Evolutionary conservation across 2,797 vertebrate genomes (phyloP), one percentile per base, ranked within the genome.

Genomic region (Melanogrammus aeglefinus): DNA sequence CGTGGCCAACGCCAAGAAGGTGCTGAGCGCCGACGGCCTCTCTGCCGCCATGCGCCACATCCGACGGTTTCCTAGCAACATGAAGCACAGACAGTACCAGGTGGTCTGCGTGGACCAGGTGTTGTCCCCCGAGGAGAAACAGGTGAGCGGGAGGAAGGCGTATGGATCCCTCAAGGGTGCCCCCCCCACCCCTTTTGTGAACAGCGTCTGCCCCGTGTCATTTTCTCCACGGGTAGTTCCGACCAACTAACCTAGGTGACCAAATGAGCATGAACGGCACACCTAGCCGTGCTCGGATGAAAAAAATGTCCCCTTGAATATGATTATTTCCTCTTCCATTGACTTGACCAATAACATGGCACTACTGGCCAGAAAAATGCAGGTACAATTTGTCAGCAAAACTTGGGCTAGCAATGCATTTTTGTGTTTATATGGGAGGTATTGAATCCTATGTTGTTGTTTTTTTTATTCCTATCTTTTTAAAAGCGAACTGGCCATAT

Each of bases 51-150:
- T 97, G 75, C 95, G 86, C 77, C 86, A 89, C 0, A 82, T 99
- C 76, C 92, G 94, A 71, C 97, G 92, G 86, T 94, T 90, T 81
- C 80, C 93, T 16, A 77, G 93, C 75, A 92, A 90, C 88, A 91
- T 99, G 78, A 98, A 96, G 90, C 96, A 97, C 91, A 94, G 92
- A 77, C 97, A 99, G 41, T 99, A 98, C 91, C 97, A 99, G 86
- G 92, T 99, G 83, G 95, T 98, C 84, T 87, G 93, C 72, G 89
- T 94, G 82, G 94, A 95, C 84, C 96, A 95, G 0, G 51, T 93
- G 6, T 89, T 99, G 39, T 92, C 96, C 27, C 81, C 88, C 21
- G 95, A 96, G 78, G 96, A 98, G 84, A 97, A 95, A 90, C 85
- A 81, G 84, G 97, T 97, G 90, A 95, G 77, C 21, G 7, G 8